phyloP scores from a whole-genome alignment of 2,888 invertebrate species.

The Andrena trimmerana region DNA sequence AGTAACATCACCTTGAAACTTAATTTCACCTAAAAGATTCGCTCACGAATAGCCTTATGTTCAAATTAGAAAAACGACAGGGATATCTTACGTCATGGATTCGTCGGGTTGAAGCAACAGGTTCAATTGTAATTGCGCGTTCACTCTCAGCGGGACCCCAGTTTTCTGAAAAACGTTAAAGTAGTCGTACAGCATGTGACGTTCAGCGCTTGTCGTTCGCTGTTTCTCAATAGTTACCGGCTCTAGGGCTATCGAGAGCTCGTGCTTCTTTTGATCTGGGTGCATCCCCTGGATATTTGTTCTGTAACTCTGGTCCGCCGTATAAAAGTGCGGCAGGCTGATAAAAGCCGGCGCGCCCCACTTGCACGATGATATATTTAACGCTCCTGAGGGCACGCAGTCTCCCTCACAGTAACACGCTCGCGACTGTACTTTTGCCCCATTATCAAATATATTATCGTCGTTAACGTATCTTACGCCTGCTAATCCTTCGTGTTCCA shows the following conservation, averaged over 20 bases:
- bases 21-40: not conserved
- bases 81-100: constrained; percentile 86
- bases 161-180: constrained; percentile 85
- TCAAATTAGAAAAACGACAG: not conserved
- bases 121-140: constrained; percentile 93
- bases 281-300: constrained; percentile 89
- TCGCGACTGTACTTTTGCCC: constrained; percentile 87
- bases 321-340: constrained; percentile 93
- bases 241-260: constrained; percentile 90
- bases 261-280: constrained; percentile 88
- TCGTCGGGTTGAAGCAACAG: constrained; percentile 87
- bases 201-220: not conserved
- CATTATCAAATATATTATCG: constrained; percentile 90
- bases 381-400: constrained; percentile 87
- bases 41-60: not conserved
- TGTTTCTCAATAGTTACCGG: constrained; percentile 85
- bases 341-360: constrained; percentile 94
- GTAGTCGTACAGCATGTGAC: not conserved
- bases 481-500: constrained; percentile 85
- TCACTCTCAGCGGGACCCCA: constrained; percentile 91
- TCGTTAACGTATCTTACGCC: constrained; percentile 88
- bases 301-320: constrained; percentile 89
- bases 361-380: constrained; percentile 91
- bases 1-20: constrained; percentile 66
- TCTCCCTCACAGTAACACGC: constrained; percentile 89